Base-by-base conservation (phyloP, 2,888 invertebrate genomes). In the Trisateles emortualis region DNA sequence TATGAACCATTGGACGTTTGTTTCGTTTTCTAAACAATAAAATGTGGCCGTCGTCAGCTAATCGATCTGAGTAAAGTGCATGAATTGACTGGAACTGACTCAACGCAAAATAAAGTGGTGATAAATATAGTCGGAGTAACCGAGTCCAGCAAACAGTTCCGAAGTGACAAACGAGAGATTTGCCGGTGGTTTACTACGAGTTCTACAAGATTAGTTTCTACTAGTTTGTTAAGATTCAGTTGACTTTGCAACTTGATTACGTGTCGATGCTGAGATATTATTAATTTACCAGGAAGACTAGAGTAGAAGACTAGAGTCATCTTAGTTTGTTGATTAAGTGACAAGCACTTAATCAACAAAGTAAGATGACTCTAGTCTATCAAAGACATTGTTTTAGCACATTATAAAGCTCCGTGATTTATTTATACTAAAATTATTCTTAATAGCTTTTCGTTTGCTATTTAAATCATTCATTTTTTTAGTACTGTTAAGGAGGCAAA, bases 161-260 rank as follows among this genome's bases (percentile, higher is more conserved):
- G 52, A 66, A 72, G 74, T 76, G 74, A 78, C 74, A 74, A 80
- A 79, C 74, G 74, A 72, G 73, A 78, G 77, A 76, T 74, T 78
- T 72, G 70, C 65, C 63, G 51, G 64, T 59, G 70, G 74, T 69
- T 76, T 70, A 71, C 70, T 69, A 65, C 52, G 58, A 59, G 61
- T 61, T 67, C 59, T 49, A 51, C 61, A 64, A 72, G 70, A 68
- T 76, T 67, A 66, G 70, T 65, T 70, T 52, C 46, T 24, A 50
- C 52, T 62, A 57, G 59, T 63, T 64, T 56, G 35, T 49, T 11
- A 33, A 49, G 52, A 63, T 55, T 55, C 42, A 53, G 58, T 42
- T 53, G 44, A 58, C 48, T 68, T 60, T 42, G 39, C 50, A 66
- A 60, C 52, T 67, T 40, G 46, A 63, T 59, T 54, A 64, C 41